Evolutionary conservation across 2,888 invertebrate genomes (phyloP), one percentile per base, ranked within the genome.

Genomic region (Anorthoa munda): DNA sequence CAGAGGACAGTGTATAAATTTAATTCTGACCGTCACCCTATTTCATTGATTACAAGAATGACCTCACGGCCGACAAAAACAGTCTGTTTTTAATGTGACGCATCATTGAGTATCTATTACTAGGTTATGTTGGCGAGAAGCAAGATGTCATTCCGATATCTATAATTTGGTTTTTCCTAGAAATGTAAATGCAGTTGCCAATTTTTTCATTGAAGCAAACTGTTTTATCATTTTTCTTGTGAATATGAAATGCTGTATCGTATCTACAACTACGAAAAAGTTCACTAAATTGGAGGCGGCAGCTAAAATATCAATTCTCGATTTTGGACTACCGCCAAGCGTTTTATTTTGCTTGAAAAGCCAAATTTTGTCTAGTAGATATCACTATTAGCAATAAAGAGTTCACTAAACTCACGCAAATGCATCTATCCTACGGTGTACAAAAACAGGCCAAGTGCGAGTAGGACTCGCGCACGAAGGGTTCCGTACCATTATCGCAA

Each of bases 11-110:
- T 39, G 9, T 39, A 9, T 39, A 31, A 31, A 31, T 39, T 39
- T 39, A 39, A 39, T 4, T 18, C 5, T 59, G 31, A 51, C 15
- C 9, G 53, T 23, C 17, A 70, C 17, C 9, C 5, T 39, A 51
- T 50, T 71, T 45, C 53, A 4, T 5, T 23, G n/a, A 53, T 56
- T 53, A 63, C 3, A 50, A 77, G 4, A 17, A 39, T 73, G 67
- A 78, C 72, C 15, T 68, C 60, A 53, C 15, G 12, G 21, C 50
- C 68, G 21, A 68, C 56, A 68, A 68, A 78, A 79, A 58, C 53
- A 13, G 51, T 60, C 45, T 39, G 13, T 12, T 66, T 51, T 59
- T 17, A 9, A 51, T 60, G 23, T 70, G 31, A 61, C 31, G 65
- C 71, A 77, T 65, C 72, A 63, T 26, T 53, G 48, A 15, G 13